Evolutionary conservation across 2,888 invertebrate species (phyloP), one percentile per base, ranked within the genome.

Genomic region (Cistogaster globosa): DNA sequence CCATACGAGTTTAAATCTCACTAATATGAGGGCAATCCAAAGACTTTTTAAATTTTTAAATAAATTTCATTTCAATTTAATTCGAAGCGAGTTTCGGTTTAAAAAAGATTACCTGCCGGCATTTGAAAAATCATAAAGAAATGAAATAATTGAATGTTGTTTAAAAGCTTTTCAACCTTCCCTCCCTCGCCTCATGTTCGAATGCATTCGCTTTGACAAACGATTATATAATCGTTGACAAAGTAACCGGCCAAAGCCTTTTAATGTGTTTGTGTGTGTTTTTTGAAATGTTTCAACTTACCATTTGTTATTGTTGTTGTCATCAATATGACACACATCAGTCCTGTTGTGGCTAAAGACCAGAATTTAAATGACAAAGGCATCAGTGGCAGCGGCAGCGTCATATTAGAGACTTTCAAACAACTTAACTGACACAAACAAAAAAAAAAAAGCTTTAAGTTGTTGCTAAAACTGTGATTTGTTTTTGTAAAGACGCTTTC

Each of bases 301-400:
- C 84, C 84, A 72, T 77, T 81, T 74, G 80, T 84, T 72, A 81
- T 72, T 58, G 80, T 72, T 58, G 80, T 77, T 67, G 72, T 72
- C 84, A 84, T 72, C 71, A 84, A 62, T 68, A 80, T 77, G 80
- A 67, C 68, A 62, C 76, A 80, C 68, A 81, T 36, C 62, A 80
- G 65, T 72, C 80, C 80, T 65, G 76, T 76, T 60, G 62, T 77
- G 84, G 76, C 60, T 75, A 62, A 57, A 72, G 72, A 77, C 77
- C 80, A 77, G 51, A 72, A 80, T 71, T 77, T 72, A 68, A 77
- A 77, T 62, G 71, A 58, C 79, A 84, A 69, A 57, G 76, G 71
- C 71, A 71, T 65, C 53, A 77, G 53, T 58, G 80, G 68, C 65
- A 60, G 65, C 58, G 51, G 63, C 82, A 60, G 65, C 58, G 51